Conservation (phyloP, 2,113 vertebrate species). For the Callionymus lyra region DNA sequence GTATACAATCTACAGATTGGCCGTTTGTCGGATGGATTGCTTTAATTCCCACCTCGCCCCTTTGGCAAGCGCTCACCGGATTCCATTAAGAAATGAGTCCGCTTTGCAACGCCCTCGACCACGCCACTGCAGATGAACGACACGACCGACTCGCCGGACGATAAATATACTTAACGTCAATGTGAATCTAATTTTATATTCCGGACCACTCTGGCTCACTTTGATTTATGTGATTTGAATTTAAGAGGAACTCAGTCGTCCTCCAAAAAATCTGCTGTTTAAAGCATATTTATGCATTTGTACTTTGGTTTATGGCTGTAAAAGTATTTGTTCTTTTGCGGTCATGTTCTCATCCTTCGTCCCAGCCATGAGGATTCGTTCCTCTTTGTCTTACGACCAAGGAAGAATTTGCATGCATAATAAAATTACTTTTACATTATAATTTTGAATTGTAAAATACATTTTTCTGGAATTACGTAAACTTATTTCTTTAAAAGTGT, state of each 20-base stretch:
- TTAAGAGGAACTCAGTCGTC: slow-evolving; percentile 10
- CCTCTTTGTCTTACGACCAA: too few relatives aligned
- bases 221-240: slow-evolving; percentile 8
- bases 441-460: too few relatives aligned
- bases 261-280: too few relatives aligned
- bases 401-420: too few relatives aligned
- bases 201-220: slow-evolving; percentile 2
- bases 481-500: too few relatives aligned
- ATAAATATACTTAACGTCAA: slow-evolving; percentile 21
- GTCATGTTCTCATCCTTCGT: too few relatives aligned
- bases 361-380: too few relatives aligned
- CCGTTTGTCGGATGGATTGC: slow-evolving; percentile 48
- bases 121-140: slow-evolving; percentile 27
- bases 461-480: too few relatives aligned
- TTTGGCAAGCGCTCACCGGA: slow-evolving; percentile 38
- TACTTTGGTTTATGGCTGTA: too few relatives aligned
- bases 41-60: slow-evolving; percentile 30
- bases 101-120: slow-evolving; percentile 1
- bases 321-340: too few relatives aligned
- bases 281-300: too few relatives aligned
- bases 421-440: too few relatives aligned
- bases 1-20: slow-evolving; percentile 42
- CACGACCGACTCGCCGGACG: slow-evolving; percentile 28
- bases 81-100: slow-evolving; percentile 60
- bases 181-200: slow-evolving; percentile 20